Conservation (phyloP, 2,113 vertebrate species). For the Xenopus borealis region DNA sequence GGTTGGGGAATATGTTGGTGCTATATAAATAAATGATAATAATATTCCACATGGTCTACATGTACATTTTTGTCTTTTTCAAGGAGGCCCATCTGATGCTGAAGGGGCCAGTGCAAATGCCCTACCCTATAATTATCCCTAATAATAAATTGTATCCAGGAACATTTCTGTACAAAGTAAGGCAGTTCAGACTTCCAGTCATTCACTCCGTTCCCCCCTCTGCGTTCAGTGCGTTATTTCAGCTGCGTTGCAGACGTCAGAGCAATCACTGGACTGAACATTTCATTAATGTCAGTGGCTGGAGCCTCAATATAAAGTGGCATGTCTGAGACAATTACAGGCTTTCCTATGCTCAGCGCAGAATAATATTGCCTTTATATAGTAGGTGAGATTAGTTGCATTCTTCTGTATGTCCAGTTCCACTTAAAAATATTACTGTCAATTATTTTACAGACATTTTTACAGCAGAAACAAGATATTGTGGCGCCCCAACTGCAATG, state of each 20-base stretch:
- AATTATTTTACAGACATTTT: neutral
- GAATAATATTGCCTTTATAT: slow-evolving; percentile 24
- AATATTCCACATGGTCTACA: too few species aligned
- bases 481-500: neutral
- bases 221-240: neutral
- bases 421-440: neutral
- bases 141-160: too few species aligned
- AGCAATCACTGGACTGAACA: neutral
- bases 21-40: too few species aligned
- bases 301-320: neutral
- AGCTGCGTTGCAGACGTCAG: neutral
- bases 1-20: too few species aligned
- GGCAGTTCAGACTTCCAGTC: too few species aligned
- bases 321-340: too few species aligned
- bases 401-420: neutral
- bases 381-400: neutral
- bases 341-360: neutral
- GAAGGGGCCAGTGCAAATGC: too few species aligned
- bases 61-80: too few species aligned
- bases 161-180: too few species aligned
- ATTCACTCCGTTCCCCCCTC: neutral
- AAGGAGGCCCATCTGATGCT: too few species aligned
- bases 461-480: slow-evolving; percentile 13
- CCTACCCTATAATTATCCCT: too few species aligned
- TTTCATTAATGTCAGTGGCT: neutral